Percentiles rank a stretch among this genome's conserved stretches.
Conservation (phyloP, 2,797 vertebrate genomes). For the Chromobotia macracanthus region DNA sequence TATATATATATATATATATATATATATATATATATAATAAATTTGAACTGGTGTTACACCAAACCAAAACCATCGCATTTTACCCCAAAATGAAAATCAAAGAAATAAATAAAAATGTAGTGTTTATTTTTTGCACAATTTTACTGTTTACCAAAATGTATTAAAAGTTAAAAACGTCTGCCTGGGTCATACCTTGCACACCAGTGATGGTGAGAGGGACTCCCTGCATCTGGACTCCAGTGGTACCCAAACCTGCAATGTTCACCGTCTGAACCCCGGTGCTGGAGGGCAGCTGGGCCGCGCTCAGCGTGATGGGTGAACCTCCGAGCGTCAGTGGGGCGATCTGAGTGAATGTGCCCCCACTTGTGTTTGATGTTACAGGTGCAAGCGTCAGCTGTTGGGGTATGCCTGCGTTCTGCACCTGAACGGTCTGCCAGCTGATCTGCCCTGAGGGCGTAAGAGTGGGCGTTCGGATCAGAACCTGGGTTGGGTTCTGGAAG, state of each 20-base stretch:
- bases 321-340: slow-evolving; percentile 90
- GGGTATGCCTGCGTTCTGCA: slow-evolving; percentile 88
- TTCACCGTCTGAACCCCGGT: slow-evolving; percentile 97
- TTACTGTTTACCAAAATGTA: background rate
- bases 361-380: slow-evolving; percentile 78
- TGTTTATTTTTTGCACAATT: too few species aligned
- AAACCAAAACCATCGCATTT: too few species aligned
- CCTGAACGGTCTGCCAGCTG: slow-evolving; percentile 97
- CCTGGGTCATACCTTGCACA: slow-evolving; percentile 87
- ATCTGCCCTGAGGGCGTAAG: slow-evolving; percentile 95
- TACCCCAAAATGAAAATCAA: too few species aligned
- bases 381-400: slow-evolving; percentile 94
- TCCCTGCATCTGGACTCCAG: slow-evolving; percentile 95
- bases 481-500: slow-evolving; percentile 91
- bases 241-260: slow-evolving; percentile 89
- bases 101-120: too few species aligned
- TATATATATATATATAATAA: too few species aligned
- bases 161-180: background rate
- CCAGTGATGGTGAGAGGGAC: slow-evolving; percentile 95
- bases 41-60: too few species aligned
- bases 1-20: too few species aligned
- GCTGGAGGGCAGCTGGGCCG: slow-evolving; percentile 94
- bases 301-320: slow-evolving; percentile 90
- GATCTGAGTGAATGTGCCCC: slow-evolving; percentile 86
- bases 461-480: slow-evolving; percentile 95